Percentiles rank a stretch among this genome's conserved stretches.
These are phyloP conservation scores for Vulpes ferrilata DNA, from an alignment of 2,113 vertebrate species.

Conservation along the genomic window DNA sequence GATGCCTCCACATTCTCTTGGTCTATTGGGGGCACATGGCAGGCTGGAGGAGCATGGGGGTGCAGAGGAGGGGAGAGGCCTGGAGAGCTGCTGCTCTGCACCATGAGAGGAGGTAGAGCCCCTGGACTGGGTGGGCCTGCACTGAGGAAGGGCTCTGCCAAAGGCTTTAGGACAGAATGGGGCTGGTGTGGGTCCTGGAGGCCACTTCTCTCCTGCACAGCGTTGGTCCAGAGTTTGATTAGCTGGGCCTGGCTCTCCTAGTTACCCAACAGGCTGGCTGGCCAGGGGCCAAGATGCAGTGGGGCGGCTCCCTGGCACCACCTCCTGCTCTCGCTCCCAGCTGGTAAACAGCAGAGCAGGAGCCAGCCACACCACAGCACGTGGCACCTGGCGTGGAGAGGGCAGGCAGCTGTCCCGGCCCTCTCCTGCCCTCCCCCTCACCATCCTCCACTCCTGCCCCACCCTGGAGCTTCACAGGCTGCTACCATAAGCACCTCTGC, in stretches of 20 bases:
- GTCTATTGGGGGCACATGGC: background rate
- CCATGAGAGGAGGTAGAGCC: background rate
- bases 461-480: background rate
- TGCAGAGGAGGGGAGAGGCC: background rate
- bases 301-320: constrained; percentile 75
- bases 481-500: background rate
- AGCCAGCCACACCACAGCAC: constrained; percentile 73
- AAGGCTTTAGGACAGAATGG: background rate
- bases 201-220: background rate
- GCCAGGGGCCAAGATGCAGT: constrained; percentile 72
- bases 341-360: constrained; percentile 81
- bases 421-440: background rate
- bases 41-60: background rate
- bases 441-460: background rate
- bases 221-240: constrained; percentile 79
- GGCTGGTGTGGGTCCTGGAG: background rate
- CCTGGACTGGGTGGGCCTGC: background rate
- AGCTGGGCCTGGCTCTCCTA: constrained; percentile 81
- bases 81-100: accelerated
- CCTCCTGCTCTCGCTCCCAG: constrained; percentile 67
- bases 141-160: background rate
- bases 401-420: constrained; percentile 9
- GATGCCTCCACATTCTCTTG: background rate
- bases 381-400: constrained; percentile 73
- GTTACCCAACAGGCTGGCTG: constrained; percentile 79